Percentiles rank a stretch among this genome's conserved stretches.
These are phyloP conservation scores for Lasioglossum figueresi DNA, from an alignment of 2,888 invertebrate species.

Conservation along the genomic window DNA sequence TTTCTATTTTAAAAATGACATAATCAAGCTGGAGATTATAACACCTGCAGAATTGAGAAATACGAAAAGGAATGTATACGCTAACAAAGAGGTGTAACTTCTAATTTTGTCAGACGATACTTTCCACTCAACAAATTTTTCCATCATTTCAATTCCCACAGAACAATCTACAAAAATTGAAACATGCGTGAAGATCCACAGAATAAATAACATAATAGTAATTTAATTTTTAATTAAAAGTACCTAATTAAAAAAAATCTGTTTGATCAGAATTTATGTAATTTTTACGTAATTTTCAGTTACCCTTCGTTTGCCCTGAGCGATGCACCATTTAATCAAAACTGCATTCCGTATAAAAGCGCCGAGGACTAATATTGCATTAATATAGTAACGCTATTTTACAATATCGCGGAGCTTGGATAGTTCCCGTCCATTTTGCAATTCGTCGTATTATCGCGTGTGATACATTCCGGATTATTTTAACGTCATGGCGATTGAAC, in stretches of 20 bases:
- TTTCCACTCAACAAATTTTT: neutral
- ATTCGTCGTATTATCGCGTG: neutral
- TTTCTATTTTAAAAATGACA: neutral
- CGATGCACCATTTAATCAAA: neutral
- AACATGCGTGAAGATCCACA: neutral
- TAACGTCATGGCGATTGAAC: slow-evolving; percentile 34
- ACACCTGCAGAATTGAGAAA: neutral
- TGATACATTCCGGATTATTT: slow-evolving; percentile 22
- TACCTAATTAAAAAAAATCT: neutral
- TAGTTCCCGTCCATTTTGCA: neutral
- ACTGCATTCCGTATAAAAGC: neutral
- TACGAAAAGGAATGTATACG: neutral
- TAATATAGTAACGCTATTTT: neutral
- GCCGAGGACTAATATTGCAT: neutral
- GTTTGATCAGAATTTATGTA: neutral
- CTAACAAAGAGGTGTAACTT: too few relatives aligned
- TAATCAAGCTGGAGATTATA: neutral
- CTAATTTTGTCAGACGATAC: neutral
- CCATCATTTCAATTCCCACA: neutral
- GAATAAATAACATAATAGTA: neutral
- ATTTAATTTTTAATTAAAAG: neutral
- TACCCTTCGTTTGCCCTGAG: neutral
- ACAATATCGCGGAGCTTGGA: neutral
- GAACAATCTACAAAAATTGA: neutral
- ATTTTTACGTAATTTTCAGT: neutral